Base-by-base conservation (phyloP, 2,797 vertebrate genomes). In the Brotula barbata region DNA sequence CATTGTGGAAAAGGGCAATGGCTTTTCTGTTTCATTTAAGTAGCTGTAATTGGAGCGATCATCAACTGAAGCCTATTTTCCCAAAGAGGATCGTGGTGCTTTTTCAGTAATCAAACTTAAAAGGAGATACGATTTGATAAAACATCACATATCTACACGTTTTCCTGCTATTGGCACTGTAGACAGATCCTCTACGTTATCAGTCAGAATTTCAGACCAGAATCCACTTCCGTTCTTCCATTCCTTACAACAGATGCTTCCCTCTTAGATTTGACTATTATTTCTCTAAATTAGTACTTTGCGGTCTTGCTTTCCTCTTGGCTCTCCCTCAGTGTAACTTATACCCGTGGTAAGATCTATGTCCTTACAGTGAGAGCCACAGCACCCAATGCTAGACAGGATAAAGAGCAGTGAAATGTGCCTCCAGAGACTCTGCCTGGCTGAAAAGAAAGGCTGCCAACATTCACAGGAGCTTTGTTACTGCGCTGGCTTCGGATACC, bases 261-360 rank as follows among this genome's bases (percentile, higher is more conserved):
- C 56, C 50, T 64, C 42, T 40, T 8, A n/a, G 12, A 76, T 83
- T 79, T 70, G 7, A 54, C 69, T 31, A 60, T 75, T 65, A 47
- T 73, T 63, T 67, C 69, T 75, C 65, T 77, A 58, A 75, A 80
- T 78, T 59, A 47, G 62, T 19, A 54, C 59, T 63, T 64, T 77
- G 49, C 52, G 71, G 45, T 53, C 41, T 53, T 60, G 42, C 61
- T 70, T 72, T 72, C 72, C 77, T 60, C 71, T 76, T 63, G 67
- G 83, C 77, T 83, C 72, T 75, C 77, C 57, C 65, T 58, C 50
- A 19, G 66, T 89, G 90, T 90, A 90, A 90, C 78, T 82, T 90
- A 92, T 89, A 90, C 89, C 89, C 87, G 89, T 92, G 90, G 90
- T 88, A 91, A 92, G 85, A 78, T 77, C 75, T 51, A 65, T 59